Base-by-base conservation (phyloP, 2,797 vertebrate genomes). In the Mormyrops attenuatus region DNA sequence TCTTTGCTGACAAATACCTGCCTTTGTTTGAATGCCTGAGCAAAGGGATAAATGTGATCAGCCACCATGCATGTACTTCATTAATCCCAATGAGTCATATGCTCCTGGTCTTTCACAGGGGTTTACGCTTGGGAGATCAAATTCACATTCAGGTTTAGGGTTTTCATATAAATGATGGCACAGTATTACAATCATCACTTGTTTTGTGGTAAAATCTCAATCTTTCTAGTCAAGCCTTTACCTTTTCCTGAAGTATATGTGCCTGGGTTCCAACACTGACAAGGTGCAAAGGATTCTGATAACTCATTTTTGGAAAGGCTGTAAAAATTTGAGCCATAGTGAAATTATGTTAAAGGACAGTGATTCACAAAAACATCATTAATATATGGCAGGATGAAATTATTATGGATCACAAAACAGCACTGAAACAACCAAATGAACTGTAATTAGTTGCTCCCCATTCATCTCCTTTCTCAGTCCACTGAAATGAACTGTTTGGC, bases 21-120 rank as follows among this genome's bases (percentile, higher is more conserved):
- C 77, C 17, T 52, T 53, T 60, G 86, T 80, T 87, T 87, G 20
- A 77, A 22, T 88, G 86, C 2, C 53, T 57, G 50, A 90, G 34
- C 57, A 57, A 15, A 80, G 66, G 85, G 73, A 82, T 86, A 34
- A n/a, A 60, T 52, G 77, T 50, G 53, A 80, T 88, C 88, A 38
- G n/a, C 66, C 38, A 88, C 47, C 66, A 60, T 88, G 87, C 57
- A 88, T 90, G 20, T 88, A 55, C 52, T 88, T 69, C 66, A 82
- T 88, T 90, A 88, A 82, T 90, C 69, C 87, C 38, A 20, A 49
- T 90, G 89, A 90, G 63, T 90, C 87, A 88, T 55, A n/a, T 63
- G 50, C 69, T 63, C 41, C 30, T 44, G 52, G 34, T 22, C n/a
- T 60, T 66, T 5, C 66, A 41, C 13, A 88, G 52, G 9, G 17